A percentile compares a stretch with the other conserved stretches of the same genome.
Evolutionary conservation across 2,113 vertebrate species (phyloP).

Genomic region (Hippocampus mohnikei): DNA sequence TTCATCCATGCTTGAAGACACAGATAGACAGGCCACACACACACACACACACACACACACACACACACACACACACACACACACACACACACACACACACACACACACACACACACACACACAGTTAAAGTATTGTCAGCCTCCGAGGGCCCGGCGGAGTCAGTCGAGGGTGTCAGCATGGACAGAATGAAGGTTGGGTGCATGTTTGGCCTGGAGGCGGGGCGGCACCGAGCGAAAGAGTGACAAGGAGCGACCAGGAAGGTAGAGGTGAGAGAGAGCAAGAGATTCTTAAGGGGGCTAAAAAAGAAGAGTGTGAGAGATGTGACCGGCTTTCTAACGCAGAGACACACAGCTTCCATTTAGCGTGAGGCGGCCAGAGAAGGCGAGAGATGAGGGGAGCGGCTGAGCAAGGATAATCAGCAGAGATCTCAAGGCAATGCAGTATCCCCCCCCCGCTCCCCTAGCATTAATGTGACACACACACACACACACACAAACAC

Average conservation of each 20-base stretch:
- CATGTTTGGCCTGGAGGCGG: slow-evolving; percentile 55
- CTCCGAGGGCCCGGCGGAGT: slow-evolving; percentile 57
- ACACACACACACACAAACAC: slow-evolving; percentile 18
- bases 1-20: slow-evolving; percentile 57
- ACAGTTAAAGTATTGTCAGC: slow-evolving; percentile 51
- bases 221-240: slow-evolving; percentile 36
- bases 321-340: slow-evolving; percentile 73
- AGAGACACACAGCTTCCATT: slow-evolving; percentile 69
- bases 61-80: neutral
- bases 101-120: neutral
- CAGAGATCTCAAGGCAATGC: slow-evolving; percentile 50
- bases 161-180: slow-evolving; percentile 53
- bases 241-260: slow-evolving; percentile 38
- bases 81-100: neutral
- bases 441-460: neutral
- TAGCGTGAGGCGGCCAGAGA: slow-evolving; percentile 53
- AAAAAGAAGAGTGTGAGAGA: slow-evolving; percentile 59
- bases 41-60: neutral
- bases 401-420: slow-evolving; percentile 54
- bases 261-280: slow-evolving; percentile 8
- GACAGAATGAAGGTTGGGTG: slow-evolving; percentile 43
- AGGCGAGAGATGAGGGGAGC: slow-evolving; percentile 39
- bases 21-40: slow-evolving; percentile 17
- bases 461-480: neutral
- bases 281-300: slow-evolving; percentile 25